Conservation (phyloP, 1,140 invertebrate species). For the Papilio aristodemus region DNA sequence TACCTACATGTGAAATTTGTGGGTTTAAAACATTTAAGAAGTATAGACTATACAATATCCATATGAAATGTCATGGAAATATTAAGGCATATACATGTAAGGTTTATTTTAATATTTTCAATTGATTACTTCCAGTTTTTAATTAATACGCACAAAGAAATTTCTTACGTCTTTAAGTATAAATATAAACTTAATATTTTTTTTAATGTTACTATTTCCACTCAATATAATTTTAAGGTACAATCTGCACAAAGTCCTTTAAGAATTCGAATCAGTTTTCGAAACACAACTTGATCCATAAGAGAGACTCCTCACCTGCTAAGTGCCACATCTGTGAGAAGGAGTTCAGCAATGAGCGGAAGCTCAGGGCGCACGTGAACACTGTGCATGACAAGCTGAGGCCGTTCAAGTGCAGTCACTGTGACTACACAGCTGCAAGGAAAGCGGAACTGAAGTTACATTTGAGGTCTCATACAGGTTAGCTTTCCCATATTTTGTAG, state of each 20-base stretch:
- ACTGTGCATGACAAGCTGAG: slow-evolving; percentile 86
- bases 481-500: too few relatives aligned
- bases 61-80: slow-evolving; percentile 85
- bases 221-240: slow-evolving; percentile 43
- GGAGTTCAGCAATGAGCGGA: slow-evolving; percentile 81
- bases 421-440: slow-evolving; percentile 85
- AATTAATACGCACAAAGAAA: too few relatives aligned
- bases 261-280: slow-evolving; percentile 88
- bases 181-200: too few relatives aligned
- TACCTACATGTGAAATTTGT: slow-evolving; percentile 85
- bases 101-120: slow-evolving; percentile 29
- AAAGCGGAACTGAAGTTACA: slow-evolving; percentile 86
- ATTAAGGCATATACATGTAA: slow-evolving; percentile 78
- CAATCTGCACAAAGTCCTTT: slow-evolving; percentile 86
- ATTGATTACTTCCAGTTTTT: too few relatives aligned
- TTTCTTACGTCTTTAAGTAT: too few relatives aligned
- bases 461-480: slow-evolving; percentile 86
- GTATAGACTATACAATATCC: slow-evolving; percentile 84
- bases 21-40: slow-evolving; percentile 84
- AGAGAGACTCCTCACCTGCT: slow-evolving; percentile 66
- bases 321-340: slow-evolving; percentile 84
- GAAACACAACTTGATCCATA: slow-evolving; percentile 83
- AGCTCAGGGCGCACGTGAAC: slow-evolving; percentile 83
- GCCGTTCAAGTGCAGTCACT: slow-evolving; percentile 86
- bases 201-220: too few relatives aligned